These are phyloP conservation scores for Xestia rhomboidea DNA, from an alignment of 2,888 invertebrate species.

Conservation along the genomic window DNA sequence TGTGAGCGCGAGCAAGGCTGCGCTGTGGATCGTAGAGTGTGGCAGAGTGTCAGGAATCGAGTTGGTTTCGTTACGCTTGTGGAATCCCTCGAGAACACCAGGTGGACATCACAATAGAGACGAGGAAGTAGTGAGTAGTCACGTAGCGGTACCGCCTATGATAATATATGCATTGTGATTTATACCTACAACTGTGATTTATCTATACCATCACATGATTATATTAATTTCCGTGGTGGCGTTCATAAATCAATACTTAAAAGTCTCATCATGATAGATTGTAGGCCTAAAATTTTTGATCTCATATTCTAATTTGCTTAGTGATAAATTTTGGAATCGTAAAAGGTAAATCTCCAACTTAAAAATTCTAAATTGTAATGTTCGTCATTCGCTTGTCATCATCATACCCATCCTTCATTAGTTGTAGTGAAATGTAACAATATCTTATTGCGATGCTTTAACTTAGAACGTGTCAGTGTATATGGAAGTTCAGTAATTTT, in stretches of 20 bases:
- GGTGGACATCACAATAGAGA: conserved; percentile 73
- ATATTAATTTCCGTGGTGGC: conserved; percentile 86
- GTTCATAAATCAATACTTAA: conserved; percentile 88
- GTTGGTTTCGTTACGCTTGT: conserved; percentile 75
- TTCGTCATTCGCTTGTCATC: conserved; percentile 85
- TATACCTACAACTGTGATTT: conserved; percentile 89
- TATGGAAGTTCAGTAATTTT: conserved; percentile 87
- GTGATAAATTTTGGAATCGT: conserved; percentile 88
- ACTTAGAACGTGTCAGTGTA: conserved; percentile 88
- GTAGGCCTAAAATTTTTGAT: conserved; percentile 91
- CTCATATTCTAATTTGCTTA: conserved; percentile 91
- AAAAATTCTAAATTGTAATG: conserved; percentile 88
- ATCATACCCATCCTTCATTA: conserved; percentile 80
- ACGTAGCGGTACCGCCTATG: conserved; percentile 88
- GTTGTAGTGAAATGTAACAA: conserved; percentile 88
- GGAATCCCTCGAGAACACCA: conserved; percentile 79
- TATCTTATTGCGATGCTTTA: conserved; percentile 91
- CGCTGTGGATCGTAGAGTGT: conserved; percentile 58
- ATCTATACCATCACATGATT: conserved; percentile 87
- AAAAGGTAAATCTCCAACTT: conserved; percentile 85
- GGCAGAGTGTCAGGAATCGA: conserved; percentile 46
- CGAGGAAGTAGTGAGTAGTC: conserved; percentile 81
- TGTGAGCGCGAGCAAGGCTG: conserved; percentile 59
- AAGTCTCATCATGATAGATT: conserved; percentile 88
- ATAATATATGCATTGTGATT: conserved; percentile 87